These are phyloP conservation scores for Drosophila repleta DNA, from an alignment of 1,140 invertebrate species.

Conservation along the genomic window DNA sequence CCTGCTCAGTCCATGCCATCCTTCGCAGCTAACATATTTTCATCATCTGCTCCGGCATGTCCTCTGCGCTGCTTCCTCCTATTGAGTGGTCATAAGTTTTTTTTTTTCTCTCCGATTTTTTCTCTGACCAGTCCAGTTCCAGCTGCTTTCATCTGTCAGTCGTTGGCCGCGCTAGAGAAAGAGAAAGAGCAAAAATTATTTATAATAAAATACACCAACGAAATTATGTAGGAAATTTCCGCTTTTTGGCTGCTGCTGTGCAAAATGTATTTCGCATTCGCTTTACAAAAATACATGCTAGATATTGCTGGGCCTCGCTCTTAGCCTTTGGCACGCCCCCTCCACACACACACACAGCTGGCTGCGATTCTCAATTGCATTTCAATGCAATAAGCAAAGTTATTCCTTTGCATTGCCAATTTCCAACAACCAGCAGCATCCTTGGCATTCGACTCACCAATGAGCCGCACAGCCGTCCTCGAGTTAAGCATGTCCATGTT, in stretches of 20 bases:
- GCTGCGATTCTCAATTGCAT: conserved; percentile 66
- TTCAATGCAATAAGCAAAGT: conserved; percentile 77
- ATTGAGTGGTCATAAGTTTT: conserved; percentile 40
- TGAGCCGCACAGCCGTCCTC: conserved; percentile 1
- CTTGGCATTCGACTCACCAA: conserved; percentile 52
- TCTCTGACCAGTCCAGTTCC: conserved; percentile 37
- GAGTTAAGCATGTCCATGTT: background rate
- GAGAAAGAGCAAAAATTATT: conserved; percentile 44
- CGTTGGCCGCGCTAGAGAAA: conserved; percentile 1
- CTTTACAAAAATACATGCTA: conserved; percentile 31
- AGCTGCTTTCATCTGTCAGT: conserved; percentile 45
- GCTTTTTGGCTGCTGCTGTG: conserved; percentile 42
- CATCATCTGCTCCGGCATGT: conserved; percentile 1
- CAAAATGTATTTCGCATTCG: conserved; percentile 48
- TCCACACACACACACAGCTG: conserved; percentile 2
- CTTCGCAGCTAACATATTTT: conserved; percentile 16
- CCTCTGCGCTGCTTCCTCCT: conserved; percentile 2
- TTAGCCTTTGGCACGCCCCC: no score
- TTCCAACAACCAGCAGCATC: conserved; percentile 24
- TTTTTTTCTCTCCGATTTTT: no score
- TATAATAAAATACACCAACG: conserved; percentile 76
- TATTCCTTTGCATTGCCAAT: conserved; percentile 60
- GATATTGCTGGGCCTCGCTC: conserved; percentile 36
- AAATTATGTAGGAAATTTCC: conserved; percentile 74
- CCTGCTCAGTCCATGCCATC: conserved; percentile 2